phyloP scores from a whole-genome alignment of 2,113 vertebrate genomes.

The Terrapene triunguis region DNA sequence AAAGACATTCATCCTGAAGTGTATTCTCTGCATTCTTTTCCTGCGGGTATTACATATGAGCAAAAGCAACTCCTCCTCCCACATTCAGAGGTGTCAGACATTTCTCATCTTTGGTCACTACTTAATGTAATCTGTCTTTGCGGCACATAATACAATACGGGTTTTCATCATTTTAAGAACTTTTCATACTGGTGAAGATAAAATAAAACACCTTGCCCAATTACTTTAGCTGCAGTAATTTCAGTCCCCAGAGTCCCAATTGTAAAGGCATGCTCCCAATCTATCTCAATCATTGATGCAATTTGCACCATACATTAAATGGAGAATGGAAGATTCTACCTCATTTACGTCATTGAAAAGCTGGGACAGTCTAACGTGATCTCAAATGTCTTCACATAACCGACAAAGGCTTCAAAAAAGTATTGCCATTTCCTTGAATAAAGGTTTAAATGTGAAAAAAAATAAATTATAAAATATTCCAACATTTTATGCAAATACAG shows the following conservation, averaged over 20 bases:
- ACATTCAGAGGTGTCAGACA: not conserved
- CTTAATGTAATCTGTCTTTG: not conserved
- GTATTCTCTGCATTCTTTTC: not conserved
- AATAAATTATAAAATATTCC: slow-evolving; percentile 7
- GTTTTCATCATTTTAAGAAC: not conserved
- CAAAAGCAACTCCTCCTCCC: not conserved
- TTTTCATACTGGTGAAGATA: not conserved
- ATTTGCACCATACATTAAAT: not conserved
- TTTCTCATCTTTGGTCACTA: not conserved
- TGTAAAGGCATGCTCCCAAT: not conserved
- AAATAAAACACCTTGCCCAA: not conserved
- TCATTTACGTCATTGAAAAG: slow-evolving; percentile 29
- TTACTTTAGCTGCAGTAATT: not conserved
- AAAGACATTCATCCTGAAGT: not conserved
- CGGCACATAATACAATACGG: not conserved
- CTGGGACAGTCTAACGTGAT: not conserved
- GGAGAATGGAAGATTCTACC: not conserved
- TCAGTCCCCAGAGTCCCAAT: not conserved
- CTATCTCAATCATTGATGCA: not conserved
- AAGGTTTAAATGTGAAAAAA: slow-evolving; percentile 22
- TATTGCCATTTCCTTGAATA: not conserved
- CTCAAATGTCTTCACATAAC: slow-evolving; percentile 3
- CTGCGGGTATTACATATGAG: not conserved
- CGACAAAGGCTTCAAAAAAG: slow-evolving; percentile 17
- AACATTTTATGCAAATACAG: slow-evolving; percentile 34